Evolutionary conservation across 1,140 invertebrate genomes (phyloP).

Genomic region (Delia radicum): DNA sequence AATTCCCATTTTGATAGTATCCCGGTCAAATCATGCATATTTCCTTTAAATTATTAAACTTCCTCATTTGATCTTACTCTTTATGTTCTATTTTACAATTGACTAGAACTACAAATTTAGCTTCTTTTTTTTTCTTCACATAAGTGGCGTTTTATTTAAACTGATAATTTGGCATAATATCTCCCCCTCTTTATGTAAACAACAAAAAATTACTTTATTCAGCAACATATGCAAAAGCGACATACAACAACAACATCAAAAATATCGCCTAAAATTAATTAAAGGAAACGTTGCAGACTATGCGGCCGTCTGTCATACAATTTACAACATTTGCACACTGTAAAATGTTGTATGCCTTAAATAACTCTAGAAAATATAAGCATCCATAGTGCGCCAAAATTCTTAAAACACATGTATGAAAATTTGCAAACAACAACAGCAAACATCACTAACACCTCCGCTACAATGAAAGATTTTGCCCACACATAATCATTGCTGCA

Average conservation of each 20-base stretch:
- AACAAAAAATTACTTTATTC: neutral
- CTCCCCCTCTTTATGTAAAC: neutral
- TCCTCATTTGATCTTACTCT: neutral
- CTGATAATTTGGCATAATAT: neutral
- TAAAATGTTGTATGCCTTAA: neutral
- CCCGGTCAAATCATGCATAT: neutral
- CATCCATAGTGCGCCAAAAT: neutral
- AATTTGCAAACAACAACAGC: neutral
- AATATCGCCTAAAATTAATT: neutral
- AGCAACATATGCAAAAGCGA: neutral
- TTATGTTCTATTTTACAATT: no score
- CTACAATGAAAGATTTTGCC: neutral
- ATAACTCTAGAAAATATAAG: neutral
- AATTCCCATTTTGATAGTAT: no score
- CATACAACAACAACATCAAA: neutral
- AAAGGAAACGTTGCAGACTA: conserved; percentile 6
- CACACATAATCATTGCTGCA: neutral
- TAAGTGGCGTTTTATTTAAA: neutral
- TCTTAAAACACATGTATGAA: neutral
- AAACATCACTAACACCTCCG: neutral
- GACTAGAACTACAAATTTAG: no score
- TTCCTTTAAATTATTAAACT: neutral
- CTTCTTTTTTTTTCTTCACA: neutral
- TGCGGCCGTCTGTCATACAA: neutral
- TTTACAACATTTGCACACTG: neutral